A percentile compares a stretch with the other conserved stretches of the same genome.
These are phyloP conservation scores for Amblyjoppa fuscipennis DNA, from an alignment of 2,888 invertebrate genomes.

Conservation along the genomic window DNA sequence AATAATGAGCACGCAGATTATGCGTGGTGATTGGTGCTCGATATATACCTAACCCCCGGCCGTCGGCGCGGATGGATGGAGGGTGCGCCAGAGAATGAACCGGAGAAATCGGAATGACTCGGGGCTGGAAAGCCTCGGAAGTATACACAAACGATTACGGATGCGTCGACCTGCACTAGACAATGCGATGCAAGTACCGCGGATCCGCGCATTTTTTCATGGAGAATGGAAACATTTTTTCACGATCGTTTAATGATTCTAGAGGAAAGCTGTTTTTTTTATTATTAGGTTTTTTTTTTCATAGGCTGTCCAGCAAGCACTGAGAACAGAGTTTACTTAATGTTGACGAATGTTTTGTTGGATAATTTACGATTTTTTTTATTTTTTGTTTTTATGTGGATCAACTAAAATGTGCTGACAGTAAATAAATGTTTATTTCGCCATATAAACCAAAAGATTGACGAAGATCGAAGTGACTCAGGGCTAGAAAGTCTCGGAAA, in stretches of 20 bases:
- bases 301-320: too few relatives aligned
- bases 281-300: too few relatives aligned
- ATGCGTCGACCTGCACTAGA: conserved; percentile 42
- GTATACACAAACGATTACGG: conserved; percentile 75
- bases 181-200: conserved; percentile 30
- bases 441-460: too few relatives aligned
- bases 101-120: conserved; percentile 70
- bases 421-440: too few relatives aligned
- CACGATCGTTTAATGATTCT: background rate
- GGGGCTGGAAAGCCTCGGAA: conserved; percentile 63
- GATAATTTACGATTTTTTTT: too few relatives aligned
- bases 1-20: conserved; percentile 85
- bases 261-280: background rate
- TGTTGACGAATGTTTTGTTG: too few relatives aligned
- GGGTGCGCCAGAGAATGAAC: conserved; percentile 45
- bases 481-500: conserved; percentile 63
- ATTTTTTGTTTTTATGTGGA: background rate
- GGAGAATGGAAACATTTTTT: background rate
- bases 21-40: conserved; percentile 84
- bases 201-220: conserved; percentile 5
- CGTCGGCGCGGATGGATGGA: conserved; percentile 61
- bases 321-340: too few relatives aligned
- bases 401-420: background rate
- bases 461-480: conserved; percentile 67
- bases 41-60: conserved; percentile 75